Evolutionary conservation across 2,888 invertebrate genomes (phyloP).

Genomic region (Troides aeacus): DNA sequence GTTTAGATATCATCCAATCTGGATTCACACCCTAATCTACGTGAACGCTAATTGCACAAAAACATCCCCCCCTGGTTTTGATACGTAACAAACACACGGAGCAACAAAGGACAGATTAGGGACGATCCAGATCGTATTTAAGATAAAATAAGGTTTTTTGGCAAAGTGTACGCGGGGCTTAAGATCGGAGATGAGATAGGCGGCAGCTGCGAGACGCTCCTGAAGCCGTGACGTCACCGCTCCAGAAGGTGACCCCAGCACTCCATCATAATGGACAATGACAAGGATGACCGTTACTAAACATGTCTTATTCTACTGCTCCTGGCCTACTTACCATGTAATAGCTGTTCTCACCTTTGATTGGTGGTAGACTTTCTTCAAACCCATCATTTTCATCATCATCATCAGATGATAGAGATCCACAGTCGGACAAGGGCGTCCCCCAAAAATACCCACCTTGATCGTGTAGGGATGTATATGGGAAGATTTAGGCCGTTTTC

Average conservation of each 20-base stretch:
- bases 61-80: slow-evolving; percentile 53
- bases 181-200: slow-evolving; percentile 67
- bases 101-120: slow-evolving; percentile 74
- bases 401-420: too few species aligned
- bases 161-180: slow-evolving; percentile 72
- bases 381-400: too few species aligned
- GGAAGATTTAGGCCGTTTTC: too few species aligned
- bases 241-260: slow-evolving; percentile 34
- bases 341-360: too few species aligned
- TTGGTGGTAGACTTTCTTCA: too few species aligned
- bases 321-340: too few species aligned
- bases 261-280: neutral
- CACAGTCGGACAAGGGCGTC: too few species aligned
- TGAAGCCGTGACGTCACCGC: slow-evolving; percentile 52
- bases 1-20: slow-evolving; percentile 44
- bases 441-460: too few species aligned
- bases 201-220: slow-evolving; percentile 64
- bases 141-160: slow-evolving; percentile 74
- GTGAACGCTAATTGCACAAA: slow-evolving; percentile 73
- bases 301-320: too few species aligned
- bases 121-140: slow-evolving; percentile 75
- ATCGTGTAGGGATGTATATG: too few species aligned
- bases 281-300: too few species aligned
- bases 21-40: slow-evolving; percentile 65
- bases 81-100: slow-evolving; percentile 66